phyloP scores from a whole-genome alignment of 2,888 invertebrate species.

The Nomada hirtipes region DNA sequence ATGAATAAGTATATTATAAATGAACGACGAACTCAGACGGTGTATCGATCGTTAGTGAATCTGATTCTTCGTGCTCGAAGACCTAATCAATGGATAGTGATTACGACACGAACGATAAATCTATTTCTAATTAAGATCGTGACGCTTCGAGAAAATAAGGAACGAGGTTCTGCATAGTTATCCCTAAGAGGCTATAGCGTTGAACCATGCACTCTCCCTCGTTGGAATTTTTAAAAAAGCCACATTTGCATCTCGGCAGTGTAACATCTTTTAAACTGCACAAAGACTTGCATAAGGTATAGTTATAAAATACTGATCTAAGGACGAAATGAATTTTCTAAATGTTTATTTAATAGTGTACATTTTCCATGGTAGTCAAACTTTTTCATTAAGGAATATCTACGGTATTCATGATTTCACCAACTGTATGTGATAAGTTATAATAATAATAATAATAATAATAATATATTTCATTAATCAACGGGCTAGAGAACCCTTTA shows the following conservation, averaged over 20 bases:
- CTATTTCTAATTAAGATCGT: constrained; percentile 33
- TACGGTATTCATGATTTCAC: too few species aligned
- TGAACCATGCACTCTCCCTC: background rate
- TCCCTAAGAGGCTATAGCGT: background rate
- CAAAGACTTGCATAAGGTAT: too few species aligned
- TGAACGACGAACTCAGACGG: constrained; percentile 4
- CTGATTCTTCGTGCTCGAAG: constrained; percentile 8
- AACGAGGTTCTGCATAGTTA: background rate
- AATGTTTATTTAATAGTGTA: too few species aligned
- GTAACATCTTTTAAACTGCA: background rate
- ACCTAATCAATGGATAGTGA: constrained; percentile 17
- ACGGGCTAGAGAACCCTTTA: too few species aligned
- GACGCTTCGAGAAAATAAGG: constrained; percentile 8
- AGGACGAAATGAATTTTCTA: too few species aligned
- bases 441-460: too few species aligned
- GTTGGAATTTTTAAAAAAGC: background rate
- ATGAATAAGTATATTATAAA: constrained; percentile 2
- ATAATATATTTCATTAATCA: too few species aligned
- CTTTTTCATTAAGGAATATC: too few species aligned
- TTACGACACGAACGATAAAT: constrained; percentile 23
- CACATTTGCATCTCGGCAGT: background rate
- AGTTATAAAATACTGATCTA: too few species aligned
- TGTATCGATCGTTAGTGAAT: constrained; percentile 6
- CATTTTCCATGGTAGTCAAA: too few species aligned
- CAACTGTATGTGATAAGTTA: too few species aligned